Evolutionary conservation across 1,140 invertebrate genomes (phyloP), one percentile per base, ranked within the genome.

Genomic region (Drosophila kurseongensis): DNA sequence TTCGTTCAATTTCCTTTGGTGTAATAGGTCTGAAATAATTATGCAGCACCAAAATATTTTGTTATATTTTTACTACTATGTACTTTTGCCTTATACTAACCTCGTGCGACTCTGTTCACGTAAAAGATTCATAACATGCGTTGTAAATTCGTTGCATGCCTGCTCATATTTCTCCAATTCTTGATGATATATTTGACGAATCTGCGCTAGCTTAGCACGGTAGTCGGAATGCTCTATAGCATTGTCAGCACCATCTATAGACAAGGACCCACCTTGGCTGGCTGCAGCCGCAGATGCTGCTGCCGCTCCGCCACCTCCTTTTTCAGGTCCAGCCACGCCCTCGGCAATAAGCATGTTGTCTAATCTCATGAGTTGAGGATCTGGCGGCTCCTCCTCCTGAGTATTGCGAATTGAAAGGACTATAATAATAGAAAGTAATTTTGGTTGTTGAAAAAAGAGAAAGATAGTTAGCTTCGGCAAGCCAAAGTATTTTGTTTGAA

Each of bases 271-370:
- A 93, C 95, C 95, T 75, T 96, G 95, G 41, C 98, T 97, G 12
- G 98, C 97, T 13, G 98, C 97, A 0, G 97, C 96, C 5, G 97
- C 97, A 35, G 97, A 97, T 0, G 97, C 97, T 5, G 98, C 97
- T 1, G 97, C 97, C 6, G 96, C 96, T 0, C 97, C 97, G 0
- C 97, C 97, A 13, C 98, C 97, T 14, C 97, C 98, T 92, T 99
- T 99, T 91, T 99, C 98, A 0, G 98, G 98, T 0, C 98, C 98
- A 5, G 98, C 98, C 12, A 99, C 98, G 40, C 99, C 99, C 93
- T 99, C 99, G 0, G 99, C 99, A 78, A 99, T 98, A 91, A 99
- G 94, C 99, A 99, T 99, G 93, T 99, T 99, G 93, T 99, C 99
- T 91, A 99, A 93, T 79, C 99, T 94, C 97, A 99, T 99, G 66